A percentile compares a stretch with the other conserved stretches of the same genome.
Evolutionary conservation across 30 jellyfish, hydroid and myxozoan genomes (phyloP).

Genomic region (Turritopsis dohrnii): DNA sequence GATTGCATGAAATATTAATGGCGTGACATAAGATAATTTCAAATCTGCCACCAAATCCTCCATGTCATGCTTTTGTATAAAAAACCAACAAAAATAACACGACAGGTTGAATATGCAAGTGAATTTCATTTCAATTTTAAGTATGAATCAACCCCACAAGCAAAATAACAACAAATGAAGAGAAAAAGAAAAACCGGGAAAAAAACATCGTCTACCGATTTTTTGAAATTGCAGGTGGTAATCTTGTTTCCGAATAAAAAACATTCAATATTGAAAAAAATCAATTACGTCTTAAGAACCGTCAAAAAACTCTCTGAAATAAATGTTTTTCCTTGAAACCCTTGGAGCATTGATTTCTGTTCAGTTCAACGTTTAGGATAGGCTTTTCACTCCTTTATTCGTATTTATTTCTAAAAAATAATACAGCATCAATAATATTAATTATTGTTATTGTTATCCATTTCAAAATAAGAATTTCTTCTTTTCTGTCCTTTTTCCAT

Average conservation of each 20-base stretch:
- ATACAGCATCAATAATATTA: not conserved
- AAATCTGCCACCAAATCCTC: not conserved
- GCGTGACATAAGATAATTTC: not conserved
- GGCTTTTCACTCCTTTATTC: not conserved
- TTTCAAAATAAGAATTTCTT: not conserved
- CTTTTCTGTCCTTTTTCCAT: not conserved
- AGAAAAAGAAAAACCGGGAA: not conserved
- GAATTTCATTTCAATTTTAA: not conserved
- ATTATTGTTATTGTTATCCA: not conserved
- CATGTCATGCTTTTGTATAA: not conserved
- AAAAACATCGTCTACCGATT: not conserved
- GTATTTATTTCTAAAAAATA: not conserved
- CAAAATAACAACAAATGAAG: not conserved
- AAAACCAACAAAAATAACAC: not conserved
- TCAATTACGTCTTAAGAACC: not conserved
- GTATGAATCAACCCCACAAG: not conserved
- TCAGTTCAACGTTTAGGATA: not conserved
- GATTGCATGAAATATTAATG: not conserved
- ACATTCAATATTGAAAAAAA: not conserved
- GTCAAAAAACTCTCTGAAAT: not conserved
- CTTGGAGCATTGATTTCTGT: not conserved
- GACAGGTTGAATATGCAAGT: not conserved
- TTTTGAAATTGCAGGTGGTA: not conserved
- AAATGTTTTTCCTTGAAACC: not conserved
- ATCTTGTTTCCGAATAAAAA: not conserved